phyloP scores from a whole-genome alignment of 2,888 invertebrate genomes.

The Oithona nana region DNA sequence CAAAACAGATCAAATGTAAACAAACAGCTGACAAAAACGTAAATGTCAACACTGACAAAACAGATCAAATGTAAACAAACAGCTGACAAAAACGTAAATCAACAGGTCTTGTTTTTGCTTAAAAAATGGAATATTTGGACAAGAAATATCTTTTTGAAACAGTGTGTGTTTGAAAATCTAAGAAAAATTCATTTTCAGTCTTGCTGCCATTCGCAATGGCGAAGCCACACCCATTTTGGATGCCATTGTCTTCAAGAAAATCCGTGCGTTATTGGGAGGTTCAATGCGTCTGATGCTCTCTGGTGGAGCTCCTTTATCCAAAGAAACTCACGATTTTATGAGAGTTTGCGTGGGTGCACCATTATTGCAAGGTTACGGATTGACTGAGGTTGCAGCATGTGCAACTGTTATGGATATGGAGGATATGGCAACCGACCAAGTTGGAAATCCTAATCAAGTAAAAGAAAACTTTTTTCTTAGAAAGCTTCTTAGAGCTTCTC shows the following conservation, averaged over 20 bases:
- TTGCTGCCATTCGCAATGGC: neutral
- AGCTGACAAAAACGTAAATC: too few relatives aligned
- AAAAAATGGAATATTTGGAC: too few relatives aligned
- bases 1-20: too few relatives aligned
- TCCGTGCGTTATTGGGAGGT: slow-evolving; percentile 64
- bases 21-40: too few relatives aligned
- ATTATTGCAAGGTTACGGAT: slow-evolving; percentile 82
- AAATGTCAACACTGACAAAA: too few relatives aligned
- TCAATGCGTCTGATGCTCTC: slow-evolving; percentile 64
- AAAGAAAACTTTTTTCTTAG: too few relatives aligned
- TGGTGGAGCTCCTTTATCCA: slow-evolving; percentile 71
- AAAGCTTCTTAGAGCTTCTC: too few relatives aligned
- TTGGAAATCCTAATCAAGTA: slow-evolving; percentile 59
- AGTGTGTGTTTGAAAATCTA: too few relatives aligned
- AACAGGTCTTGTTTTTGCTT: too few relatives aligned
- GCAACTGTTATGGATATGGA: slow-evolving; percentile 36
- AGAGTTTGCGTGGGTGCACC: slow-evolving; percentile 74
- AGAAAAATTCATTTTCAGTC: too few relatives aligned
- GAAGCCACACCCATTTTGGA: slow-evolving; percentile 30
- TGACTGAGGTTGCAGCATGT: slow-evolving; percentile 90
- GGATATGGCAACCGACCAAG: slow-evolving; percentile 58
- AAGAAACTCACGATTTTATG: slow-evolving; percentile 86
- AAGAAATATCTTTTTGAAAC: too few relatives aligned
- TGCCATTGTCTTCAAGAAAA: slow-evolving; percentile 38
- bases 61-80: too few relatives aligned